Conservation (phyloP, 2,113 vertebrate genomes). For the Formicarius rufipectus region DNA sequence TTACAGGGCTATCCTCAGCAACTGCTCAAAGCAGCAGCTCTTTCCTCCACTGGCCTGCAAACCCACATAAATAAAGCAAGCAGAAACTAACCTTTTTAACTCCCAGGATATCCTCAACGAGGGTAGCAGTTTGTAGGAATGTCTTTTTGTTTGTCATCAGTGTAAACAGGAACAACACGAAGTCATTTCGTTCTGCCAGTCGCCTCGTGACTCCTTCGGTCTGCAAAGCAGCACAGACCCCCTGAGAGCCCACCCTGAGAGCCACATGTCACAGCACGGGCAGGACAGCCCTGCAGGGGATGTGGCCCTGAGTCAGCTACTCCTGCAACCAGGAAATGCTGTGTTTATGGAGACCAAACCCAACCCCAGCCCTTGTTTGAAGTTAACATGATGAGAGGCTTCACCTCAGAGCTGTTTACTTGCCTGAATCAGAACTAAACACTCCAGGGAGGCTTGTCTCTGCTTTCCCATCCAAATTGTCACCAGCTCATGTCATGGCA, state of each 20-base stretch:
- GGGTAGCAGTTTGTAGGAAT: conserved; percentile 93
- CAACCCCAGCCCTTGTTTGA: neutral
- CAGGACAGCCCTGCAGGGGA: neutral
- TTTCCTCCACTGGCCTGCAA: neutral
- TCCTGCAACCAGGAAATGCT: neutral
- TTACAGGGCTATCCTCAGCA: neutral
- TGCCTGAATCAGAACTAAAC: neutral
- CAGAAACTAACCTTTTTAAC: conserved; percentile 88
- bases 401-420: neutral
- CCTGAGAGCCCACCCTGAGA: neutral
- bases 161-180: conserved; percentile 93
- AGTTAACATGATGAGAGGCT: neutral
- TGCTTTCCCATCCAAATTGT: neutral
- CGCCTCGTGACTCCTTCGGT: conserved; percentile 91
- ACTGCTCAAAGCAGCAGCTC: neutral
- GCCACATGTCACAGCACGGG: rapidly evolving
- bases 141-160: conserved; percentile 97
- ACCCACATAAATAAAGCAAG: neutral
- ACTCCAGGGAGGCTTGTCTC: neutral
- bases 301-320: neutral
- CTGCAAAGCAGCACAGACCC: conserved; percentile 60
- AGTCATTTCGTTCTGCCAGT: conserved; percentile 91
- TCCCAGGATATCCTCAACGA: conserved; percentile 94
- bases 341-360: neutral
- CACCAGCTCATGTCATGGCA: neutral